Conservation (phyloP, 1,140 invertebrate genomes). For the Pachypeltis micranthus region DNA sequence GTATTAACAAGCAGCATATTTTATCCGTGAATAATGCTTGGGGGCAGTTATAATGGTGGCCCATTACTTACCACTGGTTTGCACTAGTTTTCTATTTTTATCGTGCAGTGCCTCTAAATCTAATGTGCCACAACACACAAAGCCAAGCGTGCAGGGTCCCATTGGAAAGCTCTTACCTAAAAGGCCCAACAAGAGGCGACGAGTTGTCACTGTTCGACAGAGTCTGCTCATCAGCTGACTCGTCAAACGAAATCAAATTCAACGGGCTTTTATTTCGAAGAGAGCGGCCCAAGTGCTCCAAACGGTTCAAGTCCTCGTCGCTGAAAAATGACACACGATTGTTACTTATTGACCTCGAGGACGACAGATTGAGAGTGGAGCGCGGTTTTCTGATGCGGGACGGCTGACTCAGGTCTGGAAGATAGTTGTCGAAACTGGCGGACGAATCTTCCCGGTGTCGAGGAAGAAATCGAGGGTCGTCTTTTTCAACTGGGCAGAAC, state of each 20-base stretch:
- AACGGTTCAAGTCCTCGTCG: neutral
- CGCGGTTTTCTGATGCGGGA: neutral
- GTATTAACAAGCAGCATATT: no score
- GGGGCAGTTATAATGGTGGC: no score
- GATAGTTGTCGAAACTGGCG: no score
- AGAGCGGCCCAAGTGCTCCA: neutral
- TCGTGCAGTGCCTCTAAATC: no score
- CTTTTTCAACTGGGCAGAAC: neutral
- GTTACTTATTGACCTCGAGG: slow-evolving; percentile 2
- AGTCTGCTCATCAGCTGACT: neutral
- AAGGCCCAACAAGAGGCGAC: neutral
- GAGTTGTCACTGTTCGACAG: neutral
- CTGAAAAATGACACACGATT: neutral
- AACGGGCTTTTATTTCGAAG: neutral
- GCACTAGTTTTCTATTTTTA: no score
- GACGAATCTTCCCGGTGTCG: no score
- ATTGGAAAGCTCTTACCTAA: neutral
- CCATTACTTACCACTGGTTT: no score
- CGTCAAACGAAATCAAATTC: neutral
- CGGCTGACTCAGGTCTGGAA: neutral
- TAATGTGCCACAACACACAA: no score
- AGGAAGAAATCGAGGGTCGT: no score
- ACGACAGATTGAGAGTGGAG: neutral
- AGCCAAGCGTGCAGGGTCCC: no score
- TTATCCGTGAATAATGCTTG: no score